phyloP scores from a whole-genome alignment of 2,797 vertebrate genomes.

The Microcaecilia unicolor region DNA sequence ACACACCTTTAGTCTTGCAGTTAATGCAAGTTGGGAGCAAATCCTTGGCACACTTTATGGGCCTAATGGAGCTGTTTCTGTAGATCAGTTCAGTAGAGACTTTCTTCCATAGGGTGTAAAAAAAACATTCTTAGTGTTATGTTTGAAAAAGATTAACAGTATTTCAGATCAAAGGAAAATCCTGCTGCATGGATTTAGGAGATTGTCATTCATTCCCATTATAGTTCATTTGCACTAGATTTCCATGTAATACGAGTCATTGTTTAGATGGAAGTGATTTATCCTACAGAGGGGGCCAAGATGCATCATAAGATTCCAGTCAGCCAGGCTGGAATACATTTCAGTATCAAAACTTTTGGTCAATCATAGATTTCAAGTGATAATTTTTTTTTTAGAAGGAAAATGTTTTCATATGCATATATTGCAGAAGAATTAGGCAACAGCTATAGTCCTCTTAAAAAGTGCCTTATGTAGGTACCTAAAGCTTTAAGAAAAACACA shows the following conservation, averaged over 20 bases:
- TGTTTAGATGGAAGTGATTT: conserved; percentile 67
- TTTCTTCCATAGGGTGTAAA: conserved; percentile 55
- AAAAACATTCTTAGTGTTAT: conserved; percentile 44
- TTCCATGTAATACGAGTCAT: conserved; percentile 77
- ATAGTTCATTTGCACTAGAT: conserved; percentile 69
- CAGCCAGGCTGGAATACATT: conserved; percentile 29
- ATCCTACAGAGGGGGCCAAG: conserved; percentile 56
- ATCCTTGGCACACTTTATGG: no score
- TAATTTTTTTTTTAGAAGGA: no score
- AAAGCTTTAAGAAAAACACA: not conserved
- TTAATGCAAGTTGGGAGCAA: no score
- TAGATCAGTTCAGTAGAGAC: conserved; percentile 19
- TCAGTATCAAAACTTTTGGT: no score
- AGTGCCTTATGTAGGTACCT: conserved; percentile 1
- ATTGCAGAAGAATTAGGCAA: no score
- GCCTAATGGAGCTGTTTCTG: conserved; percentile 21
- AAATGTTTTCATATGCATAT: no score
- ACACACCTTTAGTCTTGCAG: no score
- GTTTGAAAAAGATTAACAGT: conserved; percentile 70
- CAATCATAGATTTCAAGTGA: no score
- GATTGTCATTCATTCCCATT: conserved; percentile 71
- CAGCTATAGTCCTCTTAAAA: not conserved
- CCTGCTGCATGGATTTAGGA: conserved; percentile 70
- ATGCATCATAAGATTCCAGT: conserved; percentile 34
- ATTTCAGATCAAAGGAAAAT: conserved; percentile 76